These are phyloP conservation scores for Cremastinae sp. DNA, from an alignment of 2,888 invertebrate species.

Conservation along the genomic window DNA sequence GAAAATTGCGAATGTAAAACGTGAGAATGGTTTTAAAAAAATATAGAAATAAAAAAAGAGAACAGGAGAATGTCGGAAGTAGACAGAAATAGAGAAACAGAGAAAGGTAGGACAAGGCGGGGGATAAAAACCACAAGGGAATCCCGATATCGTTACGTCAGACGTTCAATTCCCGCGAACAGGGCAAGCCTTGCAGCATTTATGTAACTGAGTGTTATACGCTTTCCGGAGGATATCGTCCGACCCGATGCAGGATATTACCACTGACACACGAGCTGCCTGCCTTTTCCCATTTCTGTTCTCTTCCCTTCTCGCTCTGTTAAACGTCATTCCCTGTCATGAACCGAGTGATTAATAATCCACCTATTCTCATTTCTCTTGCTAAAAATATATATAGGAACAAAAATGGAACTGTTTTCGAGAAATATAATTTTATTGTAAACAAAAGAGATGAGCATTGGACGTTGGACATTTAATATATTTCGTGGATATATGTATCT, in stretches of 20 bases:
- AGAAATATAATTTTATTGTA: background rate
- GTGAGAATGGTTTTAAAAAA: background rate
- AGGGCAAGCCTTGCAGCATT: conserved; percentile 40
- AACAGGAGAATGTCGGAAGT: conserved; percentile 8
- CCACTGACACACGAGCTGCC: conserved; percentile 34
- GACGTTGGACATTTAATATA: no score
- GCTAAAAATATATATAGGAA: background rate
- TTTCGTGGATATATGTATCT: no score
- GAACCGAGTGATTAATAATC: conserved; percentile 26
- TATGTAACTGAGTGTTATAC: conserved; percentile 15
- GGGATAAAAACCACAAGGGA: conserved; percentile 31
- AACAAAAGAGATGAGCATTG: no score
- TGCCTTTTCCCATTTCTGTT: conserved; percentile 19
- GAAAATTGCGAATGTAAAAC: background rate
- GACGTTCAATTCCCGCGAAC: conserved; percentile 46
- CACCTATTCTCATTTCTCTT: background rate
- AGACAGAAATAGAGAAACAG: conserved; percentile 14
- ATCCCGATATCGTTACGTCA: conserved; percentile 39
- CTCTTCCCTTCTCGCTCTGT: background rate
- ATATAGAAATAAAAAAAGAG: background rate
- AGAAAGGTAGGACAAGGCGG: conserved; percentile 5
- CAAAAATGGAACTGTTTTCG: background rate
- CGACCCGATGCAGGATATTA: conserved; percentile 50
- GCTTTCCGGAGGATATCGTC: conserved; percentile 25
- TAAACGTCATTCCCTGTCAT: conserved; percentile 14